Evolutionary conservation across 92 coral and sea anemone genomes (phyloP), one percentile per base, ranked within the genome.

Genomic region (Porites divaricata): DNA sequence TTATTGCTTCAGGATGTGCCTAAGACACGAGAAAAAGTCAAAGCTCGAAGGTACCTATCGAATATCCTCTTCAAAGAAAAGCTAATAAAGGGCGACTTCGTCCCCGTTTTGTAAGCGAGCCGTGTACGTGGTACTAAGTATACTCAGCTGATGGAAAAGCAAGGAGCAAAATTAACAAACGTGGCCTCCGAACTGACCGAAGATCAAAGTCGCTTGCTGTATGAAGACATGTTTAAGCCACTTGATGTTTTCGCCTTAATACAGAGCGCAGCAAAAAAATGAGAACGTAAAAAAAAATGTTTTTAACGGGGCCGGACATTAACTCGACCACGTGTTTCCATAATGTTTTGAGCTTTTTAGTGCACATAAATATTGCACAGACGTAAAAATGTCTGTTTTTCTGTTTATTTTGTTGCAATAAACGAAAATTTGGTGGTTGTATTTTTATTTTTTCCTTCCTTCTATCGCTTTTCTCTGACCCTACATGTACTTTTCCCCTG

Each of bases 131-230:
- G 14, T 9, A 68, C 3, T 15, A 68, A 11, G 28, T 68, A 68
- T 13, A 20, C 20, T 15, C n/a, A 26, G n/a, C 19, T 68, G 13
- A 68, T 68, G 16, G 4, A 8, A 14, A 68, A 26, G 8, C 51
- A 51, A 14, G 73, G 73, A 68, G 28, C 16, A 26, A 50, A 68
- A 16, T 14, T 68, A 16, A 68, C 73, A 0, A 51, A 28, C 10
- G 73, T 52, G 3, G 73, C 73, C 28, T 24, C 15, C 15, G 73
- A 68, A 4, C 52, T 68, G 9, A 35, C 73, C 6, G 73, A 35
- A 4, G 73, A 68, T 22, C 73, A 68, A 68, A 26, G 73, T 68
- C 73, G 73, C 13, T 2, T 68, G 73, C 49, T 68, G 52, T 68
- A 68, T 20, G 73, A 68, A 68, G 73, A 68, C 10, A 68, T 68